Evolutionary conservation across 2,797 vertebrate species (phyloP).

Genomic region (Poliocrania exsul): DNA sequence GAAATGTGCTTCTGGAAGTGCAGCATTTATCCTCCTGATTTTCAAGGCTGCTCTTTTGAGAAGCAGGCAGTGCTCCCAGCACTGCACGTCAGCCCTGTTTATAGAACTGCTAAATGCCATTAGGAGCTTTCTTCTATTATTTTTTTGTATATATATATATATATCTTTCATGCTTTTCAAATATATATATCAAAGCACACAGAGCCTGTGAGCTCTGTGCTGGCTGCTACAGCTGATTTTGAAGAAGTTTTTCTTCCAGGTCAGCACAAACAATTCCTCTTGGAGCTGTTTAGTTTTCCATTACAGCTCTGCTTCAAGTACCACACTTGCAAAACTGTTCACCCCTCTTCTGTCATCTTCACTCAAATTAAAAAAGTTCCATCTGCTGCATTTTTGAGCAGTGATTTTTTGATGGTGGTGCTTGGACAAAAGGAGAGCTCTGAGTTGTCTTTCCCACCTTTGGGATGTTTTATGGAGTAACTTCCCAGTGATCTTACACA

Average conservation of each 20-base stretch:
- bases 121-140: background rate
- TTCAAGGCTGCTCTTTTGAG: background rate
- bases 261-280: constrained; percentile 7
- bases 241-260: background rate
- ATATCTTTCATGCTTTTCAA: background rate
- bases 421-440: background rate
- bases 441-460: background rate
- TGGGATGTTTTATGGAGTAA: background rate
- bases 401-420: background rate
- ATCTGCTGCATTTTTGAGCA: background rate
- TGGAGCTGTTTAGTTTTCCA: background rate
- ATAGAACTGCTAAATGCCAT: background rate
- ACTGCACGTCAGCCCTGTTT: background rate
- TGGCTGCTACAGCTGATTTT: background rate
- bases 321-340: background rate
- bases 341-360: background rate
- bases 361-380: background rate
- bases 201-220: no score
- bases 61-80: background rate
- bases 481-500: background rate
- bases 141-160: background rate
- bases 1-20: background rate
- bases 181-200: background rate
- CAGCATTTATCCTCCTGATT: background rate
- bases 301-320: background rate